phyloP scores from a whole-genome alignment of 1,140 invertebrate genomes.

The Chrysoperla carnea region DNA sequence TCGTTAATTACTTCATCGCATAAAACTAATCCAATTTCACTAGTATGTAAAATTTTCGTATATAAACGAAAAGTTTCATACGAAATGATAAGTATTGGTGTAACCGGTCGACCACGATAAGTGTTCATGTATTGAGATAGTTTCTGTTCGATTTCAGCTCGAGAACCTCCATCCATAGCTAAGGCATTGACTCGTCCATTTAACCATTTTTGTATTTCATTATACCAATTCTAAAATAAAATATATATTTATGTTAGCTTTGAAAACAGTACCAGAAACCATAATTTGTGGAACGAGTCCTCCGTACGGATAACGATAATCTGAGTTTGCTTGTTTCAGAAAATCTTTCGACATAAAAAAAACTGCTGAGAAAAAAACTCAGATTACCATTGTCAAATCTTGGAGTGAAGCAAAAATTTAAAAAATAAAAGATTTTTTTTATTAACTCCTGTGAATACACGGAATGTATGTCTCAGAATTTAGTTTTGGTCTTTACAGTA shows the following conservation, averaged over 20 bases:
- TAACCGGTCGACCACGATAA: constrained; percentile 43
- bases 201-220: constrained; percentile 97
- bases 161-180: constrained; percentile 82
- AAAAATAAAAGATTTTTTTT: too few relatives aligned
- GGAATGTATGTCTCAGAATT: too few relatives aligned
- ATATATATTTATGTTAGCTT: background rate
- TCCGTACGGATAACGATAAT: too few relatives aligned
- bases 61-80: constrained; percentile 98
- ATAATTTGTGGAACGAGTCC: too few relatives aligned
- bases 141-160: constrained; percentile 73
- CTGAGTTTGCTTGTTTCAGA: too few relatives aligned
- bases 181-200: constrained; percentile 63
- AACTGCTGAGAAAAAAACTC: too few relatives aligned
- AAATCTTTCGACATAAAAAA: too few relatives aligned
- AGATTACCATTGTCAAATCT: too few relatives aligned
- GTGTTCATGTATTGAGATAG: constrained; percentile 56
- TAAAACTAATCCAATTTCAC: constrained; percentile 86
- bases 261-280: too few relatives aligned
- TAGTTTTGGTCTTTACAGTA: background rate
- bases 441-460: too few relatives aligned
- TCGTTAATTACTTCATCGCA: constrained; percentile 69
- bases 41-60: constrained; percentile 67
- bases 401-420: too few relatives aligned
- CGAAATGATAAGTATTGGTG: constrained; percentile 92
- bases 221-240: constrained; percentile 77